Evolutionary conservation across 2,113 vertebrate genomes (phyloP).

Genomic region (Haemorhous mexicanus): DNA sequence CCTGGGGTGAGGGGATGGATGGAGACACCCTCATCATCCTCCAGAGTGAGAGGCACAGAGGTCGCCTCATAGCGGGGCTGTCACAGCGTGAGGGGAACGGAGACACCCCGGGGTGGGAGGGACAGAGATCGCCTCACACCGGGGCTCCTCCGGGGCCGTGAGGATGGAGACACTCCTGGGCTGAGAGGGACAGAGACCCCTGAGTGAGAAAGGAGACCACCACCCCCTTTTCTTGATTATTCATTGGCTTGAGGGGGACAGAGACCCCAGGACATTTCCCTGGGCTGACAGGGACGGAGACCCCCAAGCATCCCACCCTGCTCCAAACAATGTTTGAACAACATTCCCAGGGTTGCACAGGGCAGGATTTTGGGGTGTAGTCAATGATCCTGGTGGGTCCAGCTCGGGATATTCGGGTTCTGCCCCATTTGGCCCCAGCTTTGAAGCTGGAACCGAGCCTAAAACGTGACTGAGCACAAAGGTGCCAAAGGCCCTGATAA

Average conservation of each 20-base stretch:
- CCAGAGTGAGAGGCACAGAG: accelerated
- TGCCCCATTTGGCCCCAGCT: background rate
- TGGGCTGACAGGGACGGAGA: background rate
- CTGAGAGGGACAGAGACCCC: background rate
- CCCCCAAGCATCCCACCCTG: background rate
- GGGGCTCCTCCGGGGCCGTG: too few species aligned
- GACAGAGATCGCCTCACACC: too few species aligned
- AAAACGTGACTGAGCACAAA: accelerated
- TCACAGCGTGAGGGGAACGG: background rate
- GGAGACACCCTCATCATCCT: background rate
- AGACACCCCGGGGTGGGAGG: background rate
- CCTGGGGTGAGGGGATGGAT: too few species aligned
- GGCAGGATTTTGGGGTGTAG: background rate
- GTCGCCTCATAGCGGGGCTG: background rate
- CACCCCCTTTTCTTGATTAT: background rate
- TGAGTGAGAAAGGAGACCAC: background rate
- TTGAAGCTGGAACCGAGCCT: background rate
- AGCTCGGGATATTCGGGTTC: background rate
- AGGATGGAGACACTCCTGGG: too few species aligned
- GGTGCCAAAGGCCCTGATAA: accelerated
- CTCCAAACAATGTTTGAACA: background rate
- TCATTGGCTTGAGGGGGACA: background rate
- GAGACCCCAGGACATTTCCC: too few species aligned
- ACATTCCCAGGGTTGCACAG: background rate
- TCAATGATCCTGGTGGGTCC: accelerated